Percentiles rank a stretch among this genome's conserved stretches.
phyloP scores from a whole-genome alignment of 2,113 vertebrate species.

The Hiodon alosoides region DNA sequence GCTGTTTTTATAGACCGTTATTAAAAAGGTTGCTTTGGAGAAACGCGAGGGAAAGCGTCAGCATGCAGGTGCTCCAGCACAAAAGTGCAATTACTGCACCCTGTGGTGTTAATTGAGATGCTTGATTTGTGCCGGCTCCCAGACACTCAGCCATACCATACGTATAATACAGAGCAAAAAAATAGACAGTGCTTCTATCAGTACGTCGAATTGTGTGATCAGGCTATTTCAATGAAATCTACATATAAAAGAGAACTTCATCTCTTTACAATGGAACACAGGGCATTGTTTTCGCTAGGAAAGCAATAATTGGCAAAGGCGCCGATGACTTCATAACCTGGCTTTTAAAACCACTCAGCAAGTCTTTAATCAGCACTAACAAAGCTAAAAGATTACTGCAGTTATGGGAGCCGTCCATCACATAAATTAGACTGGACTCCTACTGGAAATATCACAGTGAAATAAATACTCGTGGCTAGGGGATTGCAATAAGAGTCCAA shows the following conservation, averaged over 20 bases:
- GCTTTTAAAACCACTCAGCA: neutral
- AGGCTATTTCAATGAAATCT: neutral
- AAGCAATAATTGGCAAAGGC: neutral
- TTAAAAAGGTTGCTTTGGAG: neutral
- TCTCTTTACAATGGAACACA: neutral
- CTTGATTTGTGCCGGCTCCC: neutral
- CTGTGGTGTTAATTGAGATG: neutral
- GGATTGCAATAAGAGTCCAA: neutral
- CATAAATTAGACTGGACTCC: neutral
- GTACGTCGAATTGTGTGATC: neutral
- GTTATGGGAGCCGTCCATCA: neutral
- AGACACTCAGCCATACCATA: neutral
- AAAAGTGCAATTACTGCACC: neutral
- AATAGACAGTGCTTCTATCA: neutral
- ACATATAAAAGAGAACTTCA: neutral
- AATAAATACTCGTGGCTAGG: neutral
- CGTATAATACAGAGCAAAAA: neutral
- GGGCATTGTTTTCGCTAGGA: neutral
- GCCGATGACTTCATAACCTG: neutral
- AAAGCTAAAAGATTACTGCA: neutral
- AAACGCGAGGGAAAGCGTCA: neutral
- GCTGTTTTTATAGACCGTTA: neutral
- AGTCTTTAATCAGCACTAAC: conserved; percentile 2
- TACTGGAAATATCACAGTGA: neutral
- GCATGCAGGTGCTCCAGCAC: neutral